Conservation (phyloP, 2,113 vertebrate genomes). For the Hyperopisus bebe region DNA sequence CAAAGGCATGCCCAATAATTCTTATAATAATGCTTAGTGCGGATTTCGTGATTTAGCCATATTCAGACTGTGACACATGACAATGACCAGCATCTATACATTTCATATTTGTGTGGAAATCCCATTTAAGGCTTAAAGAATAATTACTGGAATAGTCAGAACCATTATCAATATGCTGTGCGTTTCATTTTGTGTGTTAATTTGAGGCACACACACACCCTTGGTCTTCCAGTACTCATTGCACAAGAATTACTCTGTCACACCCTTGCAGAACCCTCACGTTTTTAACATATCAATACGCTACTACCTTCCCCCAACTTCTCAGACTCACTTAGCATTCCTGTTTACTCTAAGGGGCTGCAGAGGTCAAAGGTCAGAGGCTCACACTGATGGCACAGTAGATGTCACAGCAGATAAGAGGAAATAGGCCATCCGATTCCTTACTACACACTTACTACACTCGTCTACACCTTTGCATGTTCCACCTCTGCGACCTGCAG, state of each 20-base stretch:
- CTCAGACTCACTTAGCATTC: not conserved
- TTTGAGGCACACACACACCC: not conserved
- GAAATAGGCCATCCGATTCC: not conserved
- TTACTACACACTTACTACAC: not conserved
- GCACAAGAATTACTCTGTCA: not conserved
- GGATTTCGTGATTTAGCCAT: not conserved
- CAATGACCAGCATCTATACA: not conserved
- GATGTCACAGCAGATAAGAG: not conserved
- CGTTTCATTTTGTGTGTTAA: not conserved
- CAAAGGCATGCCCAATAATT: not conserved
- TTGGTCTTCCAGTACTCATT: not conserved
- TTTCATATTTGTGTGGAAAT: not conserved
- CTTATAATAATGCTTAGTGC: not conserved
- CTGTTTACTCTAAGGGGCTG: not conserved
- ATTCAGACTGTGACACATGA: not conserved
- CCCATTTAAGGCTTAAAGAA: not conserved
- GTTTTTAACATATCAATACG: not conserved
- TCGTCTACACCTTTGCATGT: not conserved
- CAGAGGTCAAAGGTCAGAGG: not conserved
- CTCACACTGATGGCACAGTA: not conserved
- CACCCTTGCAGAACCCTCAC: not conserved
- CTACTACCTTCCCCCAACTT: not conserved
- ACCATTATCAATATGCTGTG: not conserved
- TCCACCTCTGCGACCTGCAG: not conserved
- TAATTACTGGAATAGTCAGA: not conserved